phyloP scores from a whole-genome alignment of 2,797 vertebrate genomes.

The Siniperca obscura region DNA sequence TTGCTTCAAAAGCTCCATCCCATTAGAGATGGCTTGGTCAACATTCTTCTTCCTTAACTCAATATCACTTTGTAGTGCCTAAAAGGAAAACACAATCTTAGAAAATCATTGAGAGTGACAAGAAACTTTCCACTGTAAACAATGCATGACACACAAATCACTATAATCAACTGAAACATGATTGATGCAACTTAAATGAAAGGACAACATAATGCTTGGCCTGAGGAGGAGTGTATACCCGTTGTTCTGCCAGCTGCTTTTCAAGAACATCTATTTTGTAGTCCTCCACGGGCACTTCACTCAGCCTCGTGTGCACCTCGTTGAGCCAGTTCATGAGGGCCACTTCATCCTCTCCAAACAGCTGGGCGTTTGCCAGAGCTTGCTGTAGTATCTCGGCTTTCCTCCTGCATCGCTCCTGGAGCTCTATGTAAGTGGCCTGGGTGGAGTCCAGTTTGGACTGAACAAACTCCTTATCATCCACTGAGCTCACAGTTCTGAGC shows the following conservation, averaged over 20 bases:
- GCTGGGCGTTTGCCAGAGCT: slow-evolving; percentile 94
- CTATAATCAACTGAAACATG: slow-evolving; percentile 60
- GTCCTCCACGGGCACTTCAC: slow-evolving; percentile 89
- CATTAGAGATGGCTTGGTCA: slow-evolving; percentile 94
- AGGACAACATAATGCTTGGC: slow-evolving; percentile 68
- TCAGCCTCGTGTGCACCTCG: slow-evolving; percentile 89
- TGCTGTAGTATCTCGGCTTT: slow-evolving; percentile 93
- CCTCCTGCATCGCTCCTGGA: slow-evolving; percentile 92
- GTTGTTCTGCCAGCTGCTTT: slow-evolving; percentile 91
- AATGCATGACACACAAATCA: slow-evolving; percentile 20
- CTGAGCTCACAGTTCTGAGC: slow-evolving; percentile 92
- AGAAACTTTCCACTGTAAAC: not conserved
- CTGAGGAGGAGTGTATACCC: slow-evolving; percentile 89
- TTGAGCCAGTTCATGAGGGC: slow-evolving; percentile 98
- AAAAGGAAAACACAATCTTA: slow-evolving; percentile 36
- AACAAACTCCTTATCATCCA: slow-evolving; percentile 95
- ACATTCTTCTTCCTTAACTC: slow-evolving; percentile 91
- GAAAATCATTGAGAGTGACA: slow-evolving; percentile 11
- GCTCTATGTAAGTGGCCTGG: slow-evolving; percentile 92
- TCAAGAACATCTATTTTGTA: slow-evolving; percentile 88
- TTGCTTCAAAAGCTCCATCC: slow-evolving; percentile 96
- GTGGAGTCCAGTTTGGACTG: slow-evolving; percentile 92
- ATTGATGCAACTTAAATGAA: slow-evolving; percentile 73
- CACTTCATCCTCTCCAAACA: slow-evolving; percentile 97
- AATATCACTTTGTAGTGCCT: slow-evolving; percentile 95